phyloP scores from a whole-genome alignment of 2,113 vertebrate species.

The Ifrita kowaldi region DNA sequence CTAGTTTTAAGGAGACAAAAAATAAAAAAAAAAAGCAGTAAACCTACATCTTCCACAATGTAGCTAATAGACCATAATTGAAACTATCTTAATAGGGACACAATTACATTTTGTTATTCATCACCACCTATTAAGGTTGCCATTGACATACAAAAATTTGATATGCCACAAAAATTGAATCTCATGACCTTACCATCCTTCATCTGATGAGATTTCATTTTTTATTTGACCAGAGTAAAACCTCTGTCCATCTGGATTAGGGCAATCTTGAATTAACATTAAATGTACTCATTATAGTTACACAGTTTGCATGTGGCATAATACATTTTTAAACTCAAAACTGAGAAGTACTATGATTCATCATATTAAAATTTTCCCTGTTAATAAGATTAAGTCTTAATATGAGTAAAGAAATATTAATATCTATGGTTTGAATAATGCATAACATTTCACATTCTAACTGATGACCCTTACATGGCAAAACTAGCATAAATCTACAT shows the following conservation, averaged over 20 bases:
- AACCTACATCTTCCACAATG: background rate
- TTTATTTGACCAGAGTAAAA: slow-evolving; percentile 78
- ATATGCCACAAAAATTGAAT: slow-evolving; percentile 76
- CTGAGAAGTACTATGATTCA: slow-evolving; percentile 73
- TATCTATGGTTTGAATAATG: slow-evolving; percentile 66
- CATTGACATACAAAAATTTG: slow-evolving; percentile 77
- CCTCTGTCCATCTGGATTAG: slow-evolving; percentile 76
- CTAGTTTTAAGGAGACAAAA: background rate
- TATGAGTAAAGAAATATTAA: slow-evolving; percentile 66
- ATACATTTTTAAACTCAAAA: slow-evolving; percentile 67
- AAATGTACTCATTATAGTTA: slow-evolving; percentile 76
- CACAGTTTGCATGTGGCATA: slow-evolving; percentile 65
- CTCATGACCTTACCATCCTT: slow-evolving; percentile 70
- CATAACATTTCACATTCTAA: slow-evolving; percentile 64
- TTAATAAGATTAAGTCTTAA: slow-evolving; percentile 76
- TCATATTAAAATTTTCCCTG: slow-evolving; percentile 67
- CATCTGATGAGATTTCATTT: slow-evolving; percentile 79
- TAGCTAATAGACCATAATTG: slow-evolving; percentile 60
- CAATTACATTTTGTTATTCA: slow-evolving; percentile 76
- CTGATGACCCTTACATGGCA: slow-evolving; percentile 38
- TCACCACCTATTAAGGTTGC: slow-evolving; percentile 70
- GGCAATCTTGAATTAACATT: slow-evolving; percentile 76
- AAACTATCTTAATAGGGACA: slow-evolving; percentile 70
- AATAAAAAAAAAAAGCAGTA: background rate
- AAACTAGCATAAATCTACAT: slow-evolving; percentile 67